Evolutionary conservation across 2,888 invertebrate species (phyloP).

Genomic region (Rotaria macrura): DNA sequence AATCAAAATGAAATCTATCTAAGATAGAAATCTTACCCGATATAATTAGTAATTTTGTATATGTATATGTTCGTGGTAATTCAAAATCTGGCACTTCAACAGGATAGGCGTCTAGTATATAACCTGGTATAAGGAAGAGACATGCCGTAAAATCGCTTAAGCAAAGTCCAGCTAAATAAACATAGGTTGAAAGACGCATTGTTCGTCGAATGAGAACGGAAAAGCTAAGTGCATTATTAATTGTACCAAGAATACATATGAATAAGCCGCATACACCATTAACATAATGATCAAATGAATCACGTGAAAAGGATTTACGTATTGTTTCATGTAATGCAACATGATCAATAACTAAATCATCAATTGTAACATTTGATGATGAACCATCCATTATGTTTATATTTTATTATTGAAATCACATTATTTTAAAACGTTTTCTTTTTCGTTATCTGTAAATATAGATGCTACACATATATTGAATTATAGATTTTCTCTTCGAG

Average conservation of each 20-base stretch:
- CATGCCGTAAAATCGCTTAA: not conserved
- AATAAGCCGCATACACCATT: slow-evolving; percentile 4
- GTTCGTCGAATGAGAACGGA: not conserved
- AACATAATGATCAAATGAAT: slow-evolving; percentile 5
- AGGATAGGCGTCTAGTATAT: not conserved
- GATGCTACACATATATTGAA: no score
- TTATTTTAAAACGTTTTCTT: no score
- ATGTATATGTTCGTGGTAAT: not conserved
- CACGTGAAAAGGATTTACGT: not conserved
- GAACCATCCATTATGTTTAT: not conserved
- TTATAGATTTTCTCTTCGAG: no score
- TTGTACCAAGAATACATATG: not conserved
- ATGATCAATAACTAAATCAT: not conserved
- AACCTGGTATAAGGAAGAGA: not conserved
- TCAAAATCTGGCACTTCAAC: not conserved
- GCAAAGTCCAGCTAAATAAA: slow-evolving; percentile 3
- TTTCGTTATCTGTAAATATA: no score
- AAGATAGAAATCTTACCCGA: no score
- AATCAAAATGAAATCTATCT: no score
- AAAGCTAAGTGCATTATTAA: slow-evolving; percentile 21
- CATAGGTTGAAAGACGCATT: slow-evolving; percentile 6
- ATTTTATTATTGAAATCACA: no score
- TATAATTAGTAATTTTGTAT: not conserved
- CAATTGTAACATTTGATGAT: not conserved
- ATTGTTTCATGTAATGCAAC: not conserved